Evolutionary conservation across 2,113 vertebrate genomes (phyloP).

Genomic region (Nothocercus nigrocapillus): DNA sequence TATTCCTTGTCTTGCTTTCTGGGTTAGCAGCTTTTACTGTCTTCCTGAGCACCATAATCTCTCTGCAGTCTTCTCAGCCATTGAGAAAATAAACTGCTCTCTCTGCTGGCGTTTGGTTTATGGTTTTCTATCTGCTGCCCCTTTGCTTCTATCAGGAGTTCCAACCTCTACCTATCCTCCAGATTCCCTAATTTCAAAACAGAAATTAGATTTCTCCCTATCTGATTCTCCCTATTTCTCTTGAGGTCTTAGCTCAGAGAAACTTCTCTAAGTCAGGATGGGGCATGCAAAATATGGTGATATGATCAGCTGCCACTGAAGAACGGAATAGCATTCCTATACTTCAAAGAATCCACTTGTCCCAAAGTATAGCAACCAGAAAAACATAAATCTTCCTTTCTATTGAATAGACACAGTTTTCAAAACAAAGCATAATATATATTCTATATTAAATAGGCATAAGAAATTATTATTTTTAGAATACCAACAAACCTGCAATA

Average conservation of each 20-base stretch:
- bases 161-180: background rate
- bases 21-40: background rate
- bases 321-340: background rate
- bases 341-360: background rate
- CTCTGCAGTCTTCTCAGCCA: background rate
- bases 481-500: conserved; percentile 46
- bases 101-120: background rate
- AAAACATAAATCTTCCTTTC: background rate
- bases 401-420: background rate
- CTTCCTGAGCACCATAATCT: background rate
- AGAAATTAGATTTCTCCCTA: background rate
- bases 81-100: background rate
- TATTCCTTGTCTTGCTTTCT: background rate
- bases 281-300: background rate
- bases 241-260: background rate
- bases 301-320: background rate
- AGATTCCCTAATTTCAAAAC: background rate
- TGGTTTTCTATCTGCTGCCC: background rate
- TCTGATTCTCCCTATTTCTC: background rate
- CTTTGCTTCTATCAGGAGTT: background rate
- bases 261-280: background rate
- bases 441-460: background rate
- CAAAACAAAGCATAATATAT: background rate
- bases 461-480: background rate
- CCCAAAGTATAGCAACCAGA: background rate